Base-by-base conservation (phyloP, 2,113 vertebrate species). In the Campylomormyrus tamandua region DNA sequence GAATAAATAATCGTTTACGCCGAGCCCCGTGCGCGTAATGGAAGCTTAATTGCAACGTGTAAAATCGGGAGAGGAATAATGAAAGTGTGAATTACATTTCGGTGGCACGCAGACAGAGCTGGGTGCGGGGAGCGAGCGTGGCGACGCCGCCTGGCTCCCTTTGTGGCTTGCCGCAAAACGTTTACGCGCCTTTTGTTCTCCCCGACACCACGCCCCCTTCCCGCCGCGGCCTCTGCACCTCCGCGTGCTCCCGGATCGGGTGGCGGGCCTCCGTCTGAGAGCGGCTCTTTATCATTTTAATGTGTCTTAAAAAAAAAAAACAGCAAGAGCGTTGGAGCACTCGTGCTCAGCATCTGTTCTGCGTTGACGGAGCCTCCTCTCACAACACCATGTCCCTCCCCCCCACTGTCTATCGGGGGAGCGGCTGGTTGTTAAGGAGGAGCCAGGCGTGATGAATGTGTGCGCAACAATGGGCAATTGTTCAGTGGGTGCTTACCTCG, bases 81-180 rank as follows among this genome's bases (percentile, higher is more conserved):
- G 56, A 50, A 90, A 87, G 89, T 89, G 77, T 89, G 89, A 89
- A 89, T 89, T 85, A 62, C 77, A 58, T 89, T 89, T 84, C 24
- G 17, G 85, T 11, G 49, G 31, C 49, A 17, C 85, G 31, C 49
- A 31, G 50, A 74, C 62, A 27, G 66, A 70, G 45, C 21, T 15
- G 21, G 21, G 45, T 9, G 83, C 46, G 15, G 50, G 62, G 48
- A 85, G 83, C 17, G 85, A 87, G 85, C 49, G 13, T 39, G 39
- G 10, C 21, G 8, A 48, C 3, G 85, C 85, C 15, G 85, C 45
- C 35, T 42, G n/a, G 46, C 48, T 85, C 42, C n/a, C 84, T 48
- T n/a, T 87, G 46, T n/a, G 13, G 49, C 85, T 13, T 52, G n/a
- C 48, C 48, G 49, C 84, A 50, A 48, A 0, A 27, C 48, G 48